phyloP scores from a whole-genome alignment of 2,797 vertebrate species.

The Myotis vivesi region DNA sequence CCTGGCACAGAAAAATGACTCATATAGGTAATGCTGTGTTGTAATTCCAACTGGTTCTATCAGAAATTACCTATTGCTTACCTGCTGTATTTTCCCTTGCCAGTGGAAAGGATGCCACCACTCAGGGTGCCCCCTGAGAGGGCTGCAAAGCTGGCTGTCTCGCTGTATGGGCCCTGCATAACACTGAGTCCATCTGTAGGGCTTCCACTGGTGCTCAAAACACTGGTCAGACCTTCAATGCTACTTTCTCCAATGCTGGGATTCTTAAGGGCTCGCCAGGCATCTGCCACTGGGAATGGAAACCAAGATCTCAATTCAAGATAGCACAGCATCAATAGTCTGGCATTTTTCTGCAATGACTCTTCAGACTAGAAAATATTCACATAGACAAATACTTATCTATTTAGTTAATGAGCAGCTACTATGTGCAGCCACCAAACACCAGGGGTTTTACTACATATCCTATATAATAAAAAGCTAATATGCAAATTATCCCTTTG shows the following conservation, averaged over 20 bases:
- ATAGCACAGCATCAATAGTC: accelerated
- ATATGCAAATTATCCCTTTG: too few relatives aligned
- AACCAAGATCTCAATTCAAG: constrained; percentile 63
- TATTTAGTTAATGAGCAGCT: constrained; percentile 24
- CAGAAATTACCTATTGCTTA: constrained; percentile 70
- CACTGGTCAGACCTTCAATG: constrained; percentile 94
- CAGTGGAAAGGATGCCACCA: constrained; percentile 88
- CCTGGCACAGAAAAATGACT: constrained; percentile 27
- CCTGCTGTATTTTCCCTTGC: constrained; percentile 95
- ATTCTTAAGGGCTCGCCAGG: constrained; percentile 97
- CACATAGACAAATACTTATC: constrained; percentile 20
- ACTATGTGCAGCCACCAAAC: neutral
- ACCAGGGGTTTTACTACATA: constrained; percentile 4
- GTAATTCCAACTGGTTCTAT: constrained; percentile 13
- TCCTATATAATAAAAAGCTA: too few relatives aligned
- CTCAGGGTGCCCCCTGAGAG: constrained; percentile 91
- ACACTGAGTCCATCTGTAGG: constrained; percentile 89
- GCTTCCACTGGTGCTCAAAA: constrained; percentile 95
- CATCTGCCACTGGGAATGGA: constrained; percentile 89
- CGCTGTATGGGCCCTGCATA: constrained; percentile 90
- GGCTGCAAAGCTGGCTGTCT: constrained; percentile 92
- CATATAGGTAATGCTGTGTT: neutral
- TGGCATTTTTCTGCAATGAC: constrained; percentile 10
- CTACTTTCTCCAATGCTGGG: constrained; percentile 98
- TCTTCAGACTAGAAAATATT: constrained; percentile 28